Conservation (phyloP, 2,888 invertebrate species). For the Crioceris asparagi region DNA sequence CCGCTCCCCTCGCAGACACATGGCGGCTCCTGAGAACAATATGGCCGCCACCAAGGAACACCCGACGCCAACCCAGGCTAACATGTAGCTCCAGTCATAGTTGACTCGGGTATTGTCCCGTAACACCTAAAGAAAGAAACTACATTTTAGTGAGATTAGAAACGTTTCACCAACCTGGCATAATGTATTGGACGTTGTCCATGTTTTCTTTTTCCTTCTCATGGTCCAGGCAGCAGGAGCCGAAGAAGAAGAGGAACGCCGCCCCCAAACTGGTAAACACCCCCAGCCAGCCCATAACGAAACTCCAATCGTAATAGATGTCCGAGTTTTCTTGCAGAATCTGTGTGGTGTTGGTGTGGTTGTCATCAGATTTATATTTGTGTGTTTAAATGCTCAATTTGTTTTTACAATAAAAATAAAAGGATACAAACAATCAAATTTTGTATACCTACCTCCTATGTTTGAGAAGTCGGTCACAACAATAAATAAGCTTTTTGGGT, state of each 20-base stretch:
- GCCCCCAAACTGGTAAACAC: constrained; percentile 65
- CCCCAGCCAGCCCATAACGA: constrained; percentile 74
- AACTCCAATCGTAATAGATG: constrained; percentile 76
- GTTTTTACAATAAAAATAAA: no score
- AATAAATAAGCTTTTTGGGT: no score
- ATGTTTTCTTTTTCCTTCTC: constrained; percentile 65
- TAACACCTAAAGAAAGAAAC: constrained; percentile 54
- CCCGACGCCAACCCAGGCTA: constrained; percentile 94
- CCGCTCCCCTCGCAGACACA: constrained; percentile 87
- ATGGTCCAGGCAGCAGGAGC: constrained; percentile 65
- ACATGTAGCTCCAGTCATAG: constrained; percentile 96
- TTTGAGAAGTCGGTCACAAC: no score
- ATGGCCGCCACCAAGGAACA: constrained; percentile 85
- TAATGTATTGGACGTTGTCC: constrained; percentile 77
- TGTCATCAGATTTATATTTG: no score
- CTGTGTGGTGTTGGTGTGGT: no score
- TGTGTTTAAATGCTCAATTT: no score
- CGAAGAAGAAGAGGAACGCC: constrained; percentile 68
- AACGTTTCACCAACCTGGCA: constrained; percentile 55
- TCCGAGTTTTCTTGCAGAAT: constrained; percentile 62
- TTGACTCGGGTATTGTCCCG: constrained; percentile 73
- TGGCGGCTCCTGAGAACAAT: constrained; percentile 86
- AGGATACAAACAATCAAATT: no score
- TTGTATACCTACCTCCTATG: no score
- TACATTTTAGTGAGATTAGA: constrained; percentile 1